phyloP scores from a whole-genome alignment of 2,113 vertebrate species.

The Pyxicephalus adspersus region DNA sequence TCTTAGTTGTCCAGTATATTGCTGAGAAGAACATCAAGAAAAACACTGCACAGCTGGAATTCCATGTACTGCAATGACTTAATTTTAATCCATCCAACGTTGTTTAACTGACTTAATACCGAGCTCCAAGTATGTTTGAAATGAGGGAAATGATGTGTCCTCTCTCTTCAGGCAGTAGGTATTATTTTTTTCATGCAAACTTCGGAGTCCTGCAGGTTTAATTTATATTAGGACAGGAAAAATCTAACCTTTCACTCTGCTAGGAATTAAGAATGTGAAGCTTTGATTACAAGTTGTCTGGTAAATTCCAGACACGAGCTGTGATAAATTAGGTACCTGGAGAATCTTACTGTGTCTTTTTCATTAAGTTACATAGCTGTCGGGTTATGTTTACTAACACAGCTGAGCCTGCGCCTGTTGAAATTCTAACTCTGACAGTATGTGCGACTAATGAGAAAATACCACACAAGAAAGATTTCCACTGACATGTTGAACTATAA shows the following conservation, averaged over 20 bases:
- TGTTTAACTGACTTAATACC: too few species aligned
- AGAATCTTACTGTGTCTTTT: constrained; percentile 39
- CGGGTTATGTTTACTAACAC: constrained; percentile 49
- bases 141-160: background rate
- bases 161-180: constrained; percentile 42
- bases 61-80: too few species aligned
- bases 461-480: too few species aligned
- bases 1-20: too few species aligned
- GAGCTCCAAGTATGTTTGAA: constrained; percentile 9
- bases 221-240: constrained; percentile 56
- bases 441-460: background rate
- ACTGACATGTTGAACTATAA: too few species aligned
- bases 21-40: too few species aligned
- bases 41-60: too few species aligned
- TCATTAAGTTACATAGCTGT: constrained; percentile 50
- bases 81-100: too few species aligned
- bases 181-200: constrained; percentile 52
- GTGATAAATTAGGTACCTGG: constrained; percentile 55
- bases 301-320: constrained; percentile 53
- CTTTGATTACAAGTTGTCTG: constrained; percentile 57
- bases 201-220: constrained; percentile 41
- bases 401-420: background rate
- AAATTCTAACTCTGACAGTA: background rate
- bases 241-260: constrained; percentile 46
- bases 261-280: constrained; percentile 52